Percentiles rank a stretch among this genome's conserved stretches.
These are phyloP conservation scores for Bombus fervidus DNA, from an alignment of 1,140 invertebrate genomes.

Conservation along the genomic window DNA sequence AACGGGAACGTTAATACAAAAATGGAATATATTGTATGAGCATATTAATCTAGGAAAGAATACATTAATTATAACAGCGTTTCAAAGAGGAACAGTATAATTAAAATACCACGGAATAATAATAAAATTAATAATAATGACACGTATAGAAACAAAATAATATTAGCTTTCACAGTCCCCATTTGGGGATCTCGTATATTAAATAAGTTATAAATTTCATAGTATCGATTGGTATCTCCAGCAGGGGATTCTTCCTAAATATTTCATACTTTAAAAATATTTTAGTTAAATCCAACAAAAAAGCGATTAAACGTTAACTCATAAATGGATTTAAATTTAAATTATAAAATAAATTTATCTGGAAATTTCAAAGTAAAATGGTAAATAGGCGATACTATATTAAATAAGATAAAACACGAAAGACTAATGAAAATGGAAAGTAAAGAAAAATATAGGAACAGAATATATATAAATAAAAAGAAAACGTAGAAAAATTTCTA, in stretches of 20 bases:
- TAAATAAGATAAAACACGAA: not conserved
- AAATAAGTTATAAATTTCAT: not conserved
- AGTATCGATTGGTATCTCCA: not conserved
- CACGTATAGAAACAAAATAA: not conserved
- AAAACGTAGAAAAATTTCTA: too few relatives aligned
- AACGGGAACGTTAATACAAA: too few relatives aligned
- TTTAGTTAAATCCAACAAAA: not conserved
- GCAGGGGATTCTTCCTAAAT: not conserved
- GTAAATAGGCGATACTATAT: too few relatives aligned
- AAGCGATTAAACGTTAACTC: not conserved
- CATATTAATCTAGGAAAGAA: not conserved
- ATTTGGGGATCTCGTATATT: not conserved
- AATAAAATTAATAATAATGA: not conserved
- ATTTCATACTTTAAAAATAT: not conserved
- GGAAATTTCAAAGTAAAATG: too few relatives aligned
- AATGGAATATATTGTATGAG: too few relatives aligned
- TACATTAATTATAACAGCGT: not conserved
- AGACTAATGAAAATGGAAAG: not conserved
- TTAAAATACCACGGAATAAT: not conserved
- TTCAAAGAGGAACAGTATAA: not conserved
- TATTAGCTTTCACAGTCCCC: not conserved
- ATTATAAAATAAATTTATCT: not conserved
- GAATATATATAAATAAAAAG: not conserved
- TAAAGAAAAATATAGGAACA: too few relatives aligned
- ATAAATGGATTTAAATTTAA: not conserved